Evolutionary conservation across 2,888 invertebrate genomes (phyloP), one percentile per base, ranked within the genome.

Genomic region (Sthenelais limicola): DNA sequence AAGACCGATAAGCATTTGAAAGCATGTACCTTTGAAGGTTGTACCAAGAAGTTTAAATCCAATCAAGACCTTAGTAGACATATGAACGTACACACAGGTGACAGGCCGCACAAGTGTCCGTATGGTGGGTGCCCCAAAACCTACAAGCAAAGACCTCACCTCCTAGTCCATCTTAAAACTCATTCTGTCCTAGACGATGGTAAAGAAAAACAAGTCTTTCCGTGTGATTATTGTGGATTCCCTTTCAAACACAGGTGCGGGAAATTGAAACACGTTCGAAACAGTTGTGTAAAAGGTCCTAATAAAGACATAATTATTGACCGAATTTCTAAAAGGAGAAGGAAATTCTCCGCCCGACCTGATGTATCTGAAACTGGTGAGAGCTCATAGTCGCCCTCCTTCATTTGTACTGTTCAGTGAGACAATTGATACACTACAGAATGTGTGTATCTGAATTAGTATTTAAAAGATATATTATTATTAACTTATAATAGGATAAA

Each of bases 71-170:
- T 35, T 26, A 38, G 5, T 12, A 35, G 62, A 1, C 62, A 62
- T 18, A 35, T 38, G 21, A 62, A 62, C 15, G 62, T 62, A 5
- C 62, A 62, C 38, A 62, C 38, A 24, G 62, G 62, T 15, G 62
- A 35, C n/a, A 35, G 62, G 15, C 62, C 62, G 18, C 38, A 62
- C 24, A 21, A n/a, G 4, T 62, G 62, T 24, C 62, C 62, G 1
- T 62, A 62, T n/a, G 62, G 38, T 7, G 28, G 28, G 38, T 62
- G 62, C 62, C 15, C 9, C 24, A 62, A 62, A 24, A 38, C 35
- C 5, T 62, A 62, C 38, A 62, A 62, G 26, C 62, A 62, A 43
- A 35, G 38, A 15, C 62, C 62, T 21, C 62, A 62, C 43, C 24
- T 62, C 2, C 38, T 62, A 7, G 62, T 62, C 3, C 62, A 62